These are phyloP conservation scores for Rhagonycha lutea DNA, from an alignment of 2,888 invertebrate species.

Conservation along the genomic window DNA sequence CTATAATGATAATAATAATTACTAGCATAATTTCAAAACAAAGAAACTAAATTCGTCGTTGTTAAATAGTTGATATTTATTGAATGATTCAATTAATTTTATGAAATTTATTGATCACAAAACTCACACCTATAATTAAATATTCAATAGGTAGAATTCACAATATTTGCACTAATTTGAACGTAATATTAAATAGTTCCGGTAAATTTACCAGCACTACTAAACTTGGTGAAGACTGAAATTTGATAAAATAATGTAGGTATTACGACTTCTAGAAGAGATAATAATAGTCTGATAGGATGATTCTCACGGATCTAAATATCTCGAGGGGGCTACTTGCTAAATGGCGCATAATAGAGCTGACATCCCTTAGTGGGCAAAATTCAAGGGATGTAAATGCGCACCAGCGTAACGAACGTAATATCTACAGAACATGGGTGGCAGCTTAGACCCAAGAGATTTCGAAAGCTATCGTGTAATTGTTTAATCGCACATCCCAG, in stretches of 20 bases:
- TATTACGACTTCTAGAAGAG: background rate
- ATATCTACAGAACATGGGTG: constrained; percentile 21
- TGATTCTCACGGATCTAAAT: constrained; percentile 32
- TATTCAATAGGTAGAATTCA: background rate
- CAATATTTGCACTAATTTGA: background rate
- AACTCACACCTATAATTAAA: background rate
- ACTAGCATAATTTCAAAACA: too few species aligned
- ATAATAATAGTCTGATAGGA: constrained; percentile 14
- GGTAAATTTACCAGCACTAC: background rate
- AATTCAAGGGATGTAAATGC: constrained; percentile 17
- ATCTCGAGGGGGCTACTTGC: constrained; percentile 38
- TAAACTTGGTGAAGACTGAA: background rate
- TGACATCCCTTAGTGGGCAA: constrained; percentile 36
- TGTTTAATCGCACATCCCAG: constrained; percentile 32
- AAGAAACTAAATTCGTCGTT: too few species aligned
- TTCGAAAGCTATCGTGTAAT: constrained; percentile 27
- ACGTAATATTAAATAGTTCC: background rate
- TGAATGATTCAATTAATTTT: background rate
- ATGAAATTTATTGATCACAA: background rate
- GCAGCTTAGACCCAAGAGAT: constrained; percentile 17
- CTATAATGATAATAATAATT: too few species aligned
- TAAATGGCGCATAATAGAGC: constrained; percentile 40
- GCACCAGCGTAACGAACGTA: constrained; percentile 22
- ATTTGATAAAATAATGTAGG: background rate
- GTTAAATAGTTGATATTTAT: too few species aligned